Percentiles rank a stretch among this genome's conserved stretches.
Conservation (phyloP, 2,113 vertebrate genomes). For the Aythya baeri region DNA sequence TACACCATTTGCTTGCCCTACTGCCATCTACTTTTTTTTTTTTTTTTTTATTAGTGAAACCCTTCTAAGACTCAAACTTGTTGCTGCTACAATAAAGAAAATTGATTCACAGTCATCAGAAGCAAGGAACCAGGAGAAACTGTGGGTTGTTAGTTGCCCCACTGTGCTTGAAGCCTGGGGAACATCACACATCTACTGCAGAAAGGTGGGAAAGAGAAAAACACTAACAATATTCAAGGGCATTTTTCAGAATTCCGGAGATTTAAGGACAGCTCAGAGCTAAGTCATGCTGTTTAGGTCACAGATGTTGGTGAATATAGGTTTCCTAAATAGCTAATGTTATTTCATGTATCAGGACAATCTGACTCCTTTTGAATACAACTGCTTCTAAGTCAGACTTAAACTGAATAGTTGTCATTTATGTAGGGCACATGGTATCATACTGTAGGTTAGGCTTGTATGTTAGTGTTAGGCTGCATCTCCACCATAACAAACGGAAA, state of each 20-base stretch:
- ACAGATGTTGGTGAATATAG: not conserved
- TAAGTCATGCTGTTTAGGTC: not conserved
- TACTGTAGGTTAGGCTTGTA: not conserved
- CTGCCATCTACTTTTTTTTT: not conserved
- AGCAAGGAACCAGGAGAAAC: not conserved
- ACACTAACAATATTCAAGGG: not conserved
- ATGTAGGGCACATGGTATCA: not conserved
- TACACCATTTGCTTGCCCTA: not conserved
- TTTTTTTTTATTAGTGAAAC: not conserved
- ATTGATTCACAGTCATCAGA: not conserved
- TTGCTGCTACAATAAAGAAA: not conserved
- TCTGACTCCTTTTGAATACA: not conserved
- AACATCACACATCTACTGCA: not conserved
- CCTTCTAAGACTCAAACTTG: not conserved
- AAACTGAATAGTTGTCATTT: not conserved
- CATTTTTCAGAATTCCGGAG: not conserved
- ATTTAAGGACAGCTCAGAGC: not conserved
- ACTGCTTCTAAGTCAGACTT: not conserved
- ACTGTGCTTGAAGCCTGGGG: not conserved
- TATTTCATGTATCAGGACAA: not conserved
- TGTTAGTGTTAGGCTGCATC: not conserved
- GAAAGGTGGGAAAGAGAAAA: not conserved
- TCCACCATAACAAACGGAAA: not conserved
- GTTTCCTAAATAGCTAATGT: not conserved
- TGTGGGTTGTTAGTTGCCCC: not conserved